Percentiles rank a stretch among this genome's conserved stretches.
Conservation (phyloP, 2,888 invertebrate species). For the Bembecia ichneumoniformis region DNA sequence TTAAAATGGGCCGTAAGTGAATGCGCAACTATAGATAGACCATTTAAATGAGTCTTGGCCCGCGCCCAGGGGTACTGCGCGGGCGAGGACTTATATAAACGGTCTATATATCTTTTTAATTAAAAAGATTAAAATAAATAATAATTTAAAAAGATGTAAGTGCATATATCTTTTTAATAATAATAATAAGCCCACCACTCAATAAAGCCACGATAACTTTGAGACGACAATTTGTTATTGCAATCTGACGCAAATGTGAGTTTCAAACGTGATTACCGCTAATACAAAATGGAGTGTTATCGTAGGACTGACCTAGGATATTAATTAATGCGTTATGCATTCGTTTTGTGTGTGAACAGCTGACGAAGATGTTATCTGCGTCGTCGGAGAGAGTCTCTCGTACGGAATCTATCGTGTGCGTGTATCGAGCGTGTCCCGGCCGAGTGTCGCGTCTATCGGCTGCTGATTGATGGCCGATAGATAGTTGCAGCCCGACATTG, state of each 20-base stretch:
- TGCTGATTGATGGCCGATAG: constrained; percentile 69
- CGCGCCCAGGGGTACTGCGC: no score
- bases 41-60: no score
- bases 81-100: no score
- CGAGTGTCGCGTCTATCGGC: constrained; percentile 18
- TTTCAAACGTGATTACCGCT: constrained; percentile 16
- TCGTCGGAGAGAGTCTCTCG: neutral
- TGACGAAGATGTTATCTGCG: constrained; percentile 2
- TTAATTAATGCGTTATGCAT: neutral
- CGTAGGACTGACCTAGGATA: neutral
- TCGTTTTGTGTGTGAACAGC: neutral
- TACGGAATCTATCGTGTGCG: neutral
- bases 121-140: no score
- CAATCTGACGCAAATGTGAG: constrained; percentile 8
- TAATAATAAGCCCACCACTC: neutral
- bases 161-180: no score
- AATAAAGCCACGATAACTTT: neutral
- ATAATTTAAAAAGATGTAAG: no score
- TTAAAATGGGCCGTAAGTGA: no score
- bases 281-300: neutral
- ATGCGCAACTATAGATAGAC: no score
- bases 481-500: constrained; percentile 58
- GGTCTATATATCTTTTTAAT: no score
- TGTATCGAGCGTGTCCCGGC: constrained; percentile 6
- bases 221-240: constrained; percentile 1